Evolutionary conservation across 2,113 vertebrate species (phyloP), one percentile per base, ranked within the genome.

Genomic region (Sprattus sprattus): DNA sequence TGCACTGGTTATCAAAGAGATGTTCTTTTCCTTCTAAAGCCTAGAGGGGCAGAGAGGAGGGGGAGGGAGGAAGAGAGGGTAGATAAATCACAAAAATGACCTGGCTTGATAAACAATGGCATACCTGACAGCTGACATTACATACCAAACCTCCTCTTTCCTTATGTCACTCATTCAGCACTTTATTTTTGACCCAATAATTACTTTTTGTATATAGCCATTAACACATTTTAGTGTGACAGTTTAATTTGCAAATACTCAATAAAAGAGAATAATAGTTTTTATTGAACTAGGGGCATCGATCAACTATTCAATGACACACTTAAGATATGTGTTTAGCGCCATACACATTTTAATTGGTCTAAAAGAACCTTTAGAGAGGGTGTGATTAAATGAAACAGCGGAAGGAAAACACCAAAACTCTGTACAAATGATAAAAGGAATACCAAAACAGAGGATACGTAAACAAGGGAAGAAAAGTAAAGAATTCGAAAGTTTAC

Each of bases 91-190:
- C 28, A 16, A 75, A 47, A 80, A 60, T 32, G 45, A 45, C 52
- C 52, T 16, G 39, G 81, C 82, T 83, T 25, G 80, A 83, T 81
- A 46, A 81, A 45, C 52, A 52, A 28, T 85, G 22, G 20, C 54
- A 71, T 25, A 9, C 20, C 46, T 45, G 28, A 50, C 49, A n/a
- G 7, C 20, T 9, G 28, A 45, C 80, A 46, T 32, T 85, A 54
- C 45, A 83, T 25, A 52, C 7, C 60, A 75, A 4, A 2, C 25
- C 25, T 25, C 64, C 10, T 71, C 6, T 71, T 32, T 32, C 18
- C 4, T 22, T 28, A 15, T 71, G n/a, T 71, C 25, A 71, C 6
- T 8, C 25, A 25, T 28, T 25, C 16, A 54, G 15, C 50, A 13
- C 50, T 54, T 54, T 18, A 71, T 71, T 25, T 32, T 71, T 71